A percentile compares a stretch with the other conserved stretches of the same genome.
These are phyloP conservation scores for Mythimna loreyi DNA, from an alignment of 2,888 invertebrate species.

Conservation along the genomic window DNA sequence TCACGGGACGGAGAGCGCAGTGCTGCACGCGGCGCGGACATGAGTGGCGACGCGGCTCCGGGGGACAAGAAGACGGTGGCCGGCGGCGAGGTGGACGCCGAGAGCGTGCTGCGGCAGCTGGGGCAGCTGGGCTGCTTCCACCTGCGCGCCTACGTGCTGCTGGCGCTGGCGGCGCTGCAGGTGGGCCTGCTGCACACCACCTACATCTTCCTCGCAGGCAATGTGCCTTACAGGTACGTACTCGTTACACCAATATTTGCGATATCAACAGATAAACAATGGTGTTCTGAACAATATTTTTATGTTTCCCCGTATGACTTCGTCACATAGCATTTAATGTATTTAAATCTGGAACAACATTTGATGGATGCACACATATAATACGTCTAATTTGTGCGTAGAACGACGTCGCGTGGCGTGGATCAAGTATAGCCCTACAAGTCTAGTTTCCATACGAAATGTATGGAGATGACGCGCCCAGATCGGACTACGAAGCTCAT, in stretches of 20 bases:
- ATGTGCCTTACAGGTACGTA: conserved; percentile 89
- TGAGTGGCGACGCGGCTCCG: conserved; percentile 31
- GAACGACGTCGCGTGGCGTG: too few species aligned
- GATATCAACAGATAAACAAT: background rate
- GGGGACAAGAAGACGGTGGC: conserved; percentile 21
- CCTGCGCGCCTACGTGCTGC: conserved; percentile 73
- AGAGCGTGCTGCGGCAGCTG: conserved; percentile 70
- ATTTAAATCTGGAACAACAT: too few species aligned
- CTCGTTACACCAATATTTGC: background rate
- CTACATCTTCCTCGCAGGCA: conserved; percentile 91
- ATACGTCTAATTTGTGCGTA: too few species aligned
- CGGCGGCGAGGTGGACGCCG: conserved; percentile 72
- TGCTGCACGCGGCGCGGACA: conserved; percentile 29
- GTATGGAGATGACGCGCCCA: too few species aligned
- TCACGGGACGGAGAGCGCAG: conserved; percentile 16
- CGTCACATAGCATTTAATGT: too few species aligned
- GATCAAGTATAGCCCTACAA: too few species aligned
- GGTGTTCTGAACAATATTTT: background rate
- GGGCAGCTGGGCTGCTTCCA: conserved; percentile 83
- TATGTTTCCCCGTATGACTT: too few species aligned
- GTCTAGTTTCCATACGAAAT: too few species aligned
- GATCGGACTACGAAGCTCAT: too few species aligned
- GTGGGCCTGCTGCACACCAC: conserved; percentile 90
- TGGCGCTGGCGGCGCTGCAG: conserved; percentile 86
- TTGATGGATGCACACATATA: too few species aligned